Evolutionary conservation across 2,888 invertebrate genomes (phyloP).

Genomic region (Megalurothrips usitatus): DNA sequence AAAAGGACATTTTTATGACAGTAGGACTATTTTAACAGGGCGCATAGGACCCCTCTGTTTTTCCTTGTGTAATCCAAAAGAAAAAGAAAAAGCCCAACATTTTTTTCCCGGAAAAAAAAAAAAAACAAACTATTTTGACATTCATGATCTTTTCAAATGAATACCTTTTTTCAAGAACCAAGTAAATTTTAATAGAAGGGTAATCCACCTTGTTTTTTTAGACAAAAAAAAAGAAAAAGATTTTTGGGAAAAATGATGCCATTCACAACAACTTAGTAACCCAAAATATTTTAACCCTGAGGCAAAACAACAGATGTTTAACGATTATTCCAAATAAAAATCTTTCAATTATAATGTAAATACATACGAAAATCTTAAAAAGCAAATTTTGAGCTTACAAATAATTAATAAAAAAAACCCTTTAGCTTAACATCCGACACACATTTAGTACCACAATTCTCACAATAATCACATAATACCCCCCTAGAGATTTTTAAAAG

Average conservation of each 20-base stretch:
- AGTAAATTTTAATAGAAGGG: too few species aligned
- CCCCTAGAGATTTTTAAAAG: background rate
- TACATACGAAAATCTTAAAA: background rate
- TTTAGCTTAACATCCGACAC: background rate
- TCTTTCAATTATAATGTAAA: constrained; percentile 13
- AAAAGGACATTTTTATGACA: background rate
- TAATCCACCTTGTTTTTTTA: background rate
- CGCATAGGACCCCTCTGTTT: too few species aligned
- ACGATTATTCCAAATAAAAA: constrained; percentile 18
- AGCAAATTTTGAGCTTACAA: constrained; percentile 16
- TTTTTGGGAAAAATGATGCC: background rate
- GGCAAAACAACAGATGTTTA: constrained; percentile 24
- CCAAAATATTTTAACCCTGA: constrained; percentile 12
- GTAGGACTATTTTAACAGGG: too few species aligned
- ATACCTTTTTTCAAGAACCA: too few species aligned
- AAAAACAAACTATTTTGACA: too few species aligned
- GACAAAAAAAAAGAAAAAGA: background rate
- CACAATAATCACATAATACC: constrained; percentile 25
- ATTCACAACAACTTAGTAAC: background rate
- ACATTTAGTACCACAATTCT: constrained; percentile 11
- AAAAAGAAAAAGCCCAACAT: too few species aligned
- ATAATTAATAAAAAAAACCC: background rate
- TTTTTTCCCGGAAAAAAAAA: too few species aligned
- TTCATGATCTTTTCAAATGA: too few species aligned
- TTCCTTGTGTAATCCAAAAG: too few species aligned